Percentiles rank a stretch among this genome's conserved stretches.
phyloP scores from a whole-genome alignment of 2,888 invertebrate species.

The Xylocampa areola region DNA sequence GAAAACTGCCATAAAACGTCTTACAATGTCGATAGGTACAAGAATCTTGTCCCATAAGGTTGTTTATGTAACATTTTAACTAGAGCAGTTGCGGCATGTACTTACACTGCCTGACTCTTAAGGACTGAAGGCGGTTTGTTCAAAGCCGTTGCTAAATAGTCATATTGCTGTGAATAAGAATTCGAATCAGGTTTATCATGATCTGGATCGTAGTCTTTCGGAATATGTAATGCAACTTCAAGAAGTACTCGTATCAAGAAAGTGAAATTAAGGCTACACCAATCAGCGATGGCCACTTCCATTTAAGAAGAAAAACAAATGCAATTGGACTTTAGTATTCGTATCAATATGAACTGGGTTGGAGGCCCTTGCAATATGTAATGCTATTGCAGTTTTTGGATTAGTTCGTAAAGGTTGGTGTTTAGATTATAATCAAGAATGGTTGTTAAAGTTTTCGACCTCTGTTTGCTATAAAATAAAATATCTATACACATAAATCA shows the following conservation, averaged over 20 bases:
- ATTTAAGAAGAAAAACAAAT: too few species aligned
- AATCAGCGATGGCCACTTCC: too few species aligned
- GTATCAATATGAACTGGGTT: conserved; percentile 31
- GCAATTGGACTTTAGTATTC: too few species aligned
- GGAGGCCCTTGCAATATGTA: conserved; percentile 30
- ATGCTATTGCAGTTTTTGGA: conserved; percentile 37
- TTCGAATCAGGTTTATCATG: conserved; percentile 25
- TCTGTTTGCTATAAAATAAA: too few species aligned
- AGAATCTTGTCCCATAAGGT: conserved; percentile 74
- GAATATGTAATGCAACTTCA: conserved; percentile 38
- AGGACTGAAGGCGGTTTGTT: conserved; percentile 26
- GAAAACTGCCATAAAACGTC: conserved; percentile 23
- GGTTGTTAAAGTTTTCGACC: too few species aligned
- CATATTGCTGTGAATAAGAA: conserved; percentile 15
- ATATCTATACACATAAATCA: too few species aligned
- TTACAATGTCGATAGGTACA: conserved; percentile 49
- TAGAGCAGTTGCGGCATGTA: conserved; percentile 73
- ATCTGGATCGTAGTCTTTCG: conserved; percentile 30
- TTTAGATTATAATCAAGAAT: too few species aligned
- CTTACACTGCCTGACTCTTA: conserved; percentile 48
- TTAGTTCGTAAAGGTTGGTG: conserved; percentile 2
- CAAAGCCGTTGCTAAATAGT: conserved; percentile 12
- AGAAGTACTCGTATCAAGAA: too few species aligned
- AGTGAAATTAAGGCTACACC: too few species aligned
- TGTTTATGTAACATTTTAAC: conserved; percentile 77